Evolutionary conservation across 2,113 vertebrate genomes (phyloP).

Genomic region (Labeo catla): DNA sequence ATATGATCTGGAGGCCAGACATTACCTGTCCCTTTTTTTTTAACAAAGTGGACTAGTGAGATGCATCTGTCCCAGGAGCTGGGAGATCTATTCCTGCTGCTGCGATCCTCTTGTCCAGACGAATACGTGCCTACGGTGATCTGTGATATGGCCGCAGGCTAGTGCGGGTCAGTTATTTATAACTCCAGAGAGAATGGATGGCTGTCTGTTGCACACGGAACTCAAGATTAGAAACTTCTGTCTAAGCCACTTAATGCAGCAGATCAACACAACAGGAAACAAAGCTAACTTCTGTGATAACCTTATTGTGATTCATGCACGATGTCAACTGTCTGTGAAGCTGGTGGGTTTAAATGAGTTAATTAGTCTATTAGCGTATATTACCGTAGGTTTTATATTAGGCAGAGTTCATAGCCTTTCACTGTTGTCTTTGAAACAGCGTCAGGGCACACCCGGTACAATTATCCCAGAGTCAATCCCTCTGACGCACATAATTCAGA

Average conservation of each 20-base stretch:
- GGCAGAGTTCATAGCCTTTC: not conserved
- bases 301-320: not conserved
- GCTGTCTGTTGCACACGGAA: conserved; percentile 8
- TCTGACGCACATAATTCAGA: conserved; percentile 41
- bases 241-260: conserved; percentile 44
- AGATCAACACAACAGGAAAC: conserved; percentile 21
- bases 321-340: not conserved
- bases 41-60: not conserved
- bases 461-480: conserved; percentile 50
- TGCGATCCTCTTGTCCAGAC: not conserved
- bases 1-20: not conserved
- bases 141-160: conserved; percentile 22
- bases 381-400: not conserved
- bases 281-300: not conserved
- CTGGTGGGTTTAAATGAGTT: not conserved
- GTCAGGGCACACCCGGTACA: not conserved
- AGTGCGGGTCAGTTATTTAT: conserved; percentile 41
- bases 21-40: not conserved
- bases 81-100: not conserved
- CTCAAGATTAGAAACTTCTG: conserved; percentile 28
- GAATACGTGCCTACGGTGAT: conserved; percentile 1
- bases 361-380: not conserved
- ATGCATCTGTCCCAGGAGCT: not conserved
- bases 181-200: conserved; percentile 14
- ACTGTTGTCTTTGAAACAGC: not conserved